Evolutionary conservation across 1,140 invertebrate genomes (phyloP), one percentile per base, ranked within the genome.

Genomic region (Drosophila gunungcola): DNA sequence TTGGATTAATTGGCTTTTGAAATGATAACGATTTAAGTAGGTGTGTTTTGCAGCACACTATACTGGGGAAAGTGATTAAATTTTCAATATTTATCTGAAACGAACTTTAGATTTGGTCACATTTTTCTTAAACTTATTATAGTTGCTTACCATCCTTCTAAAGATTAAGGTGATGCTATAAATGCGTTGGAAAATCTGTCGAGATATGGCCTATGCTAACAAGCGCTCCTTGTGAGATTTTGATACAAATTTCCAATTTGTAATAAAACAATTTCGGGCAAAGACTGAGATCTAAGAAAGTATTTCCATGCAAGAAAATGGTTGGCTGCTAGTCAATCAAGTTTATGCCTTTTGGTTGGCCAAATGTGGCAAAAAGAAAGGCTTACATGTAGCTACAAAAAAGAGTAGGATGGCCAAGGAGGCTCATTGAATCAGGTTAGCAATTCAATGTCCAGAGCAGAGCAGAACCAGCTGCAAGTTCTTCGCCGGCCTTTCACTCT

Each of bases 351-450:
- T 52, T 68, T 65, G 41, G 39, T 68, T 25, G 60, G 61, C 63
- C 56, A 64, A 72, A 58, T 77, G 79, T 78, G 46, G 74, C 69
- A 42, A 83, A 83, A 83, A 78, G 80, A 78, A 78, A 83, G 80
- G 75, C 57, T 55, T 69, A 75, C 79, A 82, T 68, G 39, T 45
- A 11, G 62, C 48, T 16, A 4, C 11, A 11, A 7, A 36, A 21
- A n/a, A 36, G 16, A 36, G 32, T 21, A 36, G 49, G 32, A 1
- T 36, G 10, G 57, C 36, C 27, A 36, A 34, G 60, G 60, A 62
- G 77, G 45, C 80, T 74, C 69, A 78, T 61, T 73, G 74, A 82
- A 82, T 82, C 80, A 82, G 80, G 80, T 82, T 82, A 82, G 68
- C 74, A 78, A 65, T 58, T 77, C 65, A 43, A 70, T 54, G 79